Percentiles rank a stretch among this genome's conserved stretches.
Evolutionary conservation across 2,113 vertebrate species (phyloP).

Genomic region (Chionis minor): DNA sequence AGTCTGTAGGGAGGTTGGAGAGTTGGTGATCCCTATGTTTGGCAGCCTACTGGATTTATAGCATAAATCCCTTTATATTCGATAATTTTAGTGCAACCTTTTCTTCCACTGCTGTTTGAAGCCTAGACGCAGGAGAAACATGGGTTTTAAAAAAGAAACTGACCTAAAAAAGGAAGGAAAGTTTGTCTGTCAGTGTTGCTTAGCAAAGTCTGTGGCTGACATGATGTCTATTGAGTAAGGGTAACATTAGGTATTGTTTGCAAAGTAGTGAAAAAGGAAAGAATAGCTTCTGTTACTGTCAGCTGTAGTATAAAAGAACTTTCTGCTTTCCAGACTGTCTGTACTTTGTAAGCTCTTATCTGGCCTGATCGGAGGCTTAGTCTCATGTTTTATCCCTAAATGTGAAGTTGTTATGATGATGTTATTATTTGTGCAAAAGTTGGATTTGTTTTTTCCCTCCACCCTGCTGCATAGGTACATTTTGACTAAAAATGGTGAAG

Average conservation of each 20-base stretch:
- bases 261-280: not conserved
- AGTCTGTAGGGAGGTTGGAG: not conserved
- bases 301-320: not conserved
- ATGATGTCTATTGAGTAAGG: not conserved
- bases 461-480: no score
- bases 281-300: not conserved
- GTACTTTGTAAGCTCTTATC: not conserved
- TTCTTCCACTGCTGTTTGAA: not conserved
- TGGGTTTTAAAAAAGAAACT: not conserved
- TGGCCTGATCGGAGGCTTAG: not conserved
- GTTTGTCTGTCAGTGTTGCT: not conserved
- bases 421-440: not conserved
- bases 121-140: rapidly evolving
- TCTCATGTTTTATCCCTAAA: not conserved
- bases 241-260: not conserved
- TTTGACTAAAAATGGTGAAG: not conserved
- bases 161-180: not conserved
- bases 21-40: not conserved
- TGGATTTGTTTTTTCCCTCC: not conserved
- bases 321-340: not conserved
- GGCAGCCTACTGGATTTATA: not conserved
- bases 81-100: not conserved
- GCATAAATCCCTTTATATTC: not conserved
- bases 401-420: not conserved
- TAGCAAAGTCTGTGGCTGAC: not conserved